These are phyloP conservation scores for cattle (Bos taurus) DNA, from an alignment of 2,113 vertebrate species.

Conservation along the genomic window ARS-UCD2.0 NC_037350.1:25616501-25617000, in stretches of 20 bases:
- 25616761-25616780: background rate
- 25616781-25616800: background rate
- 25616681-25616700: too few species aligned
- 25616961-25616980: accelerated
- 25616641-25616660: too few species aligned
- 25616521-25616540: too few species aligned
- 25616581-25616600: too few species aligned
- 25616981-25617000: background rate
- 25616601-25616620: too few species aligned
- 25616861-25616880: background rate
- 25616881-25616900: background rate
- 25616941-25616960: accelerated
- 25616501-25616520: too few species aligned
- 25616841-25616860: background rate
- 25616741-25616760: background rate
- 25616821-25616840: background rate
- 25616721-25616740: background rate
- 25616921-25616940: background rate
- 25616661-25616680: too few species aligned
- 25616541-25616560: too few species aligned
- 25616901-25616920: background rate
- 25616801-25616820: background rate
- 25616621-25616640: too few species aligned
- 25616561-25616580: too few species aligned
- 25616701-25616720: too few species aligned